Evolutionary conservation across 2,888 invertebrate genomes (phyloP).

Genomic region (Dynastes grantii): DNA sequence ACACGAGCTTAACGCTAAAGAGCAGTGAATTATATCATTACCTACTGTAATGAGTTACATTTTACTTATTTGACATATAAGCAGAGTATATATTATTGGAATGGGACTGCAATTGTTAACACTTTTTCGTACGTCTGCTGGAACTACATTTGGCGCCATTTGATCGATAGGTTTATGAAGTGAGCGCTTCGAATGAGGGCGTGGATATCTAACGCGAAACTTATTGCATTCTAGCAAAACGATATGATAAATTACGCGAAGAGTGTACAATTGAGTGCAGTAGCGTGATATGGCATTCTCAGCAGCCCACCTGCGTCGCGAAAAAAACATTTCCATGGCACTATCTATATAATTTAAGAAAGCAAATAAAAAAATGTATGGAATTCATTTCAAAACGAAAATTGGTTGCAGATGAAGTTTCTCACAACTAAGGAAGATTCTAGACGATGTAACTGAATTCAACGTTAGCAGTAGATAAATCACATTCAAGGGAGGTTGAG

Average conservation of each 20-base stretch:
- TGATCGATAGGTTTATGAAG: conserved; percentile 27
- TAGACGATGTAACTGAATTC: too few species aligned
- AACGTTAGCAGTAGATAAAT: too few species aligned
- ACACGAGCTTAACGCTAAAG: too few species aligned
- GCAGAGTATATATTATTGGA: conserved; percentile 16
- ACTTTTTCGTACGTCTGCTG: neutral
- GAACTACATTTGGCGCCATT: conserved; percentile 14
- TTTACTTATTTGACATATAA: conserved; percentile 16
- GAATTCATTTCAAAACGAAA: neutral
- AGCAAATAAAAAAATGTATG: too few species aligned
- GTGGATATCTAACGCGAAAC: conserved; percentile 14
- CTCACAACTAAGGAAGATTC: too few species aligned
- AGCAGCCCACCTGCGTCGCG: neutral
- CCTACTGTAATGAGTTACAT: neutral
- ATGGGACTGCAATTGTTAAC: conserved; percentile 17
- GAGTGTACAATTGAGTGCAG: neutral
- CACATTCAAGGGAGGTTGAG: too few species aligned
- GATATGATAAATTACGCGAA: conserved; percentile 5
- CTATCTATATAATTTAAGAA: too few species aligned
- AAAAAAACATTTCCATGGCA: neutral
- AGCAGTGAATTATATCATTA: too few species aligned
- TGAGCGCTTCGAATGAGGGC: neutral
- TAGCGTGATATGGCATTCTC: neutral
- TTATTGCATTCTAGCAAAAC: conserved; percentile 11
- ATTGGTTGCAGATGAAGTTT: too few species aligned